Evolutionary conservation across 2,113 vertebrate genomes (phyloP).

Genomic region (Daubentonia madagascariensis): DNA sequence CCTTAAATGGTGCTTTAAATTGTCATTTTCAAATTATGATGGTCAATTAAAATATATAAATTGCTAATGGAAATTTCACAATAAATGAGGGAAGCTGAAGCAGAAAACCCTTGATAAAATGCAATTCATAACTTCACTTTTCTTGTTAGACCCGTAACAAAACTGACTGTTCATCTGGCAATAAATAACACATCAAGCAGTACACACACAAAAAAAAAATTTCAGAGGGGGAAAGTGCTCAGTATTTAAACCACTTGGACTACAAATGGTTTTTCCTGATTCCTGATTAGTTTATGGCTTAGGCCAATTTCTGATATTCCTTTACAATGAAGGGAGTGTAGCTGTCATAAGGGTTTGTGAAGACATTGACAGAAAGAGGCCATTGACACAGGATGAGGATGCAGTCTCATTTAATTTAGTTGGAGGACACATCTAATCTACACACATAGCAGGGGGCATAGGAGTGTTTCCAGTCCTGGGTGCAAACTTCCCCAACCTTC

Average conservation of each 20-base stretch:
- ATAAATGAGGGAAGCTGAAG: neutral
- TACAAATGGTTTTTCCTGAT: neutral
- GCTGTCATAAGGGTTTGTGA: neutral
- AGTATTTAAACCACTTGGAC: neutral
- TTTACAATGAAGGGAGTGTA: neutral
- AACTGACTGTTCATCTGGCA: neutral
- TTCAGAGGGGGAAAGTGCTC: neutral
- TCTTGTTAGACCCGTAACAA: neutral
- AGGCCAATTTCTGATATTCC: neutral
- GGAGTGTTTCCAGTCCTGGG: neutral
- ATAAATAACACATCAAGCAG: neutral
- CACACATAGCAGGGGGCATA: neutral
- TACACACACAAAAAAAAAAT: neutral
- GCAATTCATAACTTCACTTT: neutral
- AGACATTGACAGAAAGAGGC: neutral
- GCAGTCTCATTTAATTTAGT: neutral
- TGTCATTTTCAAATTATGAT: neutral
- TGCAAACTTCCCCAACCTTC: neutral
- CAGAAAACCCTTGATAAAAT: neutral
- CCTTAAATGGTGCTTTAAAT: neutral
- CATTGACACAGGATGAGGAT: neutral
- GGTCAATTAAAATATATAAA: neutral
- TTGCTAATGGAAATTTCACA: neutral
- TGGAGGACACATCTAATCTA: neutral
- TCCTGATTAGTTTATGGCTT: neutral